Percentiles rank a stretch among this genome's conserved stretches.
phyloP scores from a whole-genome alignment of 2,888 invertebrate genomes.

The Melangyna quadrimaculata region DNA sequence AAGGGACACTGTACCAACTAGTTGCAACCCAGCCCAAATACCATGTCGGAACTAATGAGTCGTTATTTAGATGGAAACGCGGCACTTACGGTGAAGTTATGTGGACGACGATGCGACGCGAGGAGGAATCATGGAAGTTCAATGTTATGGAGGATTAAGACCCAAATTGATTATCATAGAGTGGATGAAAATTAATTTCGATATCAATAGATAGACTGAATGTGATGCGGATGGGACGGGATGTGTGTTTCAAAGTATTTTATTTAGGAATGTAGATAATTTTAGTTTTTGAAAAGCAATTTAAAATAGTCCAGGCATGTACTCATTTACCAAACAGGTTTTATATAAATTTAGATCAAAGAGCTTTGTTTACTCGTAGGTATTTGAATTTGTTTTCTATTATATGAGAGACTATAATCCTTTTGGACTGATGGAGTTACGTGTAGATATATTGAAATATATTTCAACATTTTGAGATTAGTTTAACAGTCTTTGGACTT shows the following conservation, averaged over 20 bases:
- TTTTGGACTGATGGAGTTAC: too few species aligned
- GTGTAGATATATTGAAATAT: not conserved
- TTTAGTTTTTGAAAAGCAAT: not conserved
- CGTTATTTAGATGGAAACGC: slow-evolving; percentile 17
- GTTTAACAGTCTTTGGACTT: too few species aligned
- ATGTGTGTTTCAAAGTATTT: not conserved
- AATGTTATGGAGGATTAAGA: slow-evolving; percentile 28
- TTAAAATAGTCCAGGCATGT: not conserved
- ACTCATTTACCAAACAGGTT: not conserved
- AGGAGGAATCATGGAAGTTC: slow-evolving; percentile 7
- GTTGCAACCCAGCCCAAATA: slow-evolving; percentile 10
- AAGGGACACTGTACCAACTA: not conserved
- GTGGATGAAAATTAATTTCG: slow-evolving; percentile 53
- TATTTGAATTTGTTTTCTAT: not conserved
- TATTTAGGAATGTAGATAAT: not conserved
- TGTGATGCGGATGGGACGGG: not conserved
- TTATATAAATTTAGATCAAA: not conserved
- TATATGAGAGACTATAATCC: not conserved
- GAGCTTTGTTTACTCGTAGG: too few species aligned
- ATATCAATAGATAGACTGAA: slow-evolving; percentile 4
- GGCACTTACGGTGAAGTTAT: not conserved
- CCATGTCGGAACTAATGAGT: slow-evolving; percentile 51
- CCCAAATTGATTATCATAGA: slow-evolving; percentile 38
- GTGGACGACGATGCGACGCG: not conserved
- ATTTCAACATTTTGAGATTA: too few species aligned